phyloP scores from a whole-genome alignment of 2,797 vertebrate species.

The Schizopygopsis pylzovi region DNA sequence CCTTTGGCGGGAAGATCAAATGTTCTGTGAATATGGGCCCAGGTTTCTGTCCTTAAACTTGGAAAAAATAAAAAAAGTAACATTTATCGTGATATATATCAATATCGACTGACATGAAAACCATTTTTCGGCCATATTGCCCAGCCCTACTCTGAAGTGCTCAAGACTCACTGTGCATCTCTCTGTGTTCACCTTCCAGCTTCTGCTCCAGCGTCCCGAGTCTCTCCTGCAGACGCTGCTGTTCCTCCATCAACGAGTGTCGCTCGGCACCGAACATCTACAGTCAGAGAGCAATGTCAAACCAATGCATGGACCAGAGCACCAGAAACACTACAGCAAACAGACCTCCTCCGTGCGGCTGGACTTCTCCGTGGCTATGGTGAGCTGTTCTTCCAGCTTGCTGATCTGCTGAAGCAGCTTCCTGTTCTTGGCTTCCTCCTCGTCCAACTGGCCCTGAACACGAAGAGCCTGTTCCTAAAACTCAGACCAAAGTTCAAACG shows the following conservation, averaged over 20 bases:
- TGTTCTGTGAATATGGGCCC: too few relatives aligned
- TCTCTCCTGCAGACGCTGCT: constrained; percentile 77
- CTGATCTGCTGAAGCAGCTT: constrained; percentile 86
- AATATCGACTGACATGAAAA: too few relatives aligned
- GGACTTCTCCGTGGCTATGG: constrained; percentile 79
- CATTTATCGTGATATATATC: too few relatives aligned
- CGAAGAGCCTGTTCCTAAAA: constrained; percentile 84
- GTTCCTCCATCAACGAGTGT: constrained; percentile 76
- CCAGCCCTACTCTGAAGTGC: too few relatives aligned
- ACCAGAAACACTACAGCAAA: not conserved
- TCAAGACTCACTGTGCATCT: constrained; percentile 74
- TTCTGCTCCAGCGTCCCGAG: constrained; percentile 79
- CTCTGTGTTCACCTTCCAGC: constrained; percentile 72
- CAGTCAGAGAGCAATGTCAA: not conserved
- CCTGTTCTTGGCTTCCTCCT: constrained; percentile 86
- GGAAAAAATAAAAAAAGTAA: too few relatives aligned
- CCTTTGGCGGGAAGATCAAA: too few relatives aligned
- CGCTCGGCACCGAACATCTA: constrained; percentile 86
- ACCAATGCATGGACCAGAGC: not conserved
- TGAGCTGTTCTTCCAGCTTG: constrained; percentile 88
- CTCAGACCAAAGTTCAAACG: not conserved
- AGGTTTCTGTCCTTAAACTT: too few relatives aligned
- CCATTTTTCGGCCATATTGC: too few relatives aligned
- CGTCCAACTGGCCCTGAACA: constrained; percentile 84
- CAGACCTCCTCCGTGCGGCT: constrained; percentile 71